These are phyloP conservation scores for Stomatorhinus walkeri DNA, from an alignment of 2,797 vertebrate genomes.

Conservation along the genomic window DNA sequence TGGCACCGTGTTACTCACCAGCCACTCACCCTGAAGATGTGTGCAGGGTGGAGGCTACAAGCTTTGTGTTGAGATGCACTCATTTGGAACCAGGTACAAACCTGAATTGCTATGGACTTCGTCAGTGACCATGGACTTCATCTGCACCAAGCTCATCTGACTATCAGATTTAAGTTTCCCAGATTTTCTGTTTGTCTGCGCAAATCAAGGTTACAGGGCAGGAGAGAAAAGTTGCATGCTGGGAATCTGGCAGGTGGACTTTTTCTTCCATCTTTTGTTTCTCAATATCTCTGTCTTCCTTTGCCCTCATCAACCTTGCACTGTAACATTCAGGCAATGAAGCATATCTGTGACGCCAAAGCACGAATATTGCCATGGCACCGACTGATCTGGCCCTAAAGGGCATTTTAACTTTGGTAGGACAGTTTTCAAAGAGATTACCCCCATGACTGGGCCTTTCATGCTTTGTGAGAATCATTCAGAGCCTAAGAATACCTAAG, in stretches of 20 bases:
- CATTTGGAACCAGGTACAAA: neutral
- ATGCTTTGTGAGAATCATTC: neutral
- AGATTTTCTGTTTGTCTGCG: neutral
- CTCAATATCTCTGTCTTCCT: neutral
- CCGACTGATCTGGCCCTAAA: conserved; percentile 28
- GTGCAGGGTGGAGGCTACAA: conserved; percentile 29
- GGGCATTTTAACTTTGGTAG: neutral
- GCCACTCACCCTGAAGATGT: conserved; percentile 55
- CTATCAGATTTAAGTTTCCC: neutral
- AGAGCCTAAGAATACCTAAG: neutral
- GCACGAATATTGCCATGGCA: conserved; percentile 23
- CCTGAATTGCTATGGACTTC: neutral
- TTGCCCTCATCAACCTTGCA: neutral
- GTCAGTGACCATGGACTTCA: neutral
- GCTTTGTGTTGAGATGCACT: neutral
- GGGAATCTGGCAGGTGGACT: neutral
- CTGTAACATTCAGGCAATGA: conserved; percentile 38
- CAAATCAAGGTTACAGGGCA: neutral
- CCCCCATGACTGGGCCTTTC: neutral
- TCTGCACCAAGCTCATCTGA: neutral
- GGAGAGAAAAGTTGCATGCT: neutral
- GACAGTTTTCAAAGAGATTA: neutral
- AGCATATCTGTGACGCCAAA: conserved; percentile 36
- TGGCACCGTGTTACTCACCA: conserved; percentile 52
- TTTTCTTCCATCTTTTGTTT: neutral